A percentile compares a stretch with the other conserved stretches of the same genome.
Conservation (phyloP, 2,113 vertebrate genomes). For the Apodemus sylvaticus region DNA sequence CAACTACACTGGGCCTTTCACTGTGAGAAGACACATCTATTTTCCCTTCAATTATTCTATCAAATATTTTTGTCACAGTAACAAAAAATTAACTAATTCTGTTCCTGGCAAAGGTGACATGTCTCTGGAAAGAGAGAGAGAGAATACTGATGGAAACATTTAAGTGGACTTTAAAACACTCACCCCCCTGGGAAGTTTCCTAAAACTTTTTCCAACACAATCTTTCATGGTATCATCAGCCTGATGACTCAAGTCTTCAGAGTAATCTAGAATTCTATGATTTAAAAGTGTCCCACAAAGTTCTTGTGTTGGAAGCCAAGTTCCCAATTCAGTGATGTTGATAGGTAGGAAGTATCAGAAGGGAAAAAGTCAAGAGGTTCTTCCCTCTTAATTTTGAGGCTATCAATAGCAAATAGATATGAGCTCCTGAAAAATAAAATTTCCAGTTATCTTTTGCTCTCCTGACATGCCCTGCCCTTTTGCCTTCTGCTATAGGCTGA, state of each 20-base stretch:
- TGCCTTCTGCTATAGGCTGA: neutral
- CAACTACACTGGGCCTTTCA: neutral
- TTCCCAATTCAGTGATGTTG: neutral
- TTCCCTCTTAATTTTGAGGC: neutral
- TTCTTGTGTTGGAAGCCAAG: neutral
- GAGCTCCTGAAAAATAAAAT: neutral
- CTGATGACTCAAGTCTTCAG: accelerated
- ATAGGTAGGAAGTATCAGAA: neutral
- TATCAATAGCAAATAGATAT: neutral
- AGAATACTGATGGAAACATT: neutral
- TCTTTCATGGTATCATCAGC: accelerated
- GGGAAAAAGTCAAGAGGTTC: neutral
- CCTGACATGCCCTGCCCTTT: neutral
- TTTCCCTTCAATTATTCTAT: neutral
- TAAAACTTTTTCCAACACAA: neutral
- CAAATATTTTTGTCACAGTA: neutral
- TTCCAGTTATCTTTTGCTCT: neutral
- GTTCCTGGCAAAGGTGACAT: neutral
- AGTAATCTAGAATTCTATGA: neutral
- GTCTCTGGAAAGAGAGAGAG: no score
- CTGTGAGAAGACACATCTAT: neutral
- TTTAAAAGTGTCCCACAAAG: neutral
- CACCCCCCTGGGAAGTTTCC: neutral
- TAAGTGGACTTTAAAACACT: neutral
- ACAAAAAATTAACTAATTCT: neutral